Percentiles rank a stretch among this genome's conserved stretches.
These are phyloP conservation scores for Camelus dromedarius DNA, from an alignment of 2,113 vertebrate genomes.

Conservation along the genomic window DNA sequence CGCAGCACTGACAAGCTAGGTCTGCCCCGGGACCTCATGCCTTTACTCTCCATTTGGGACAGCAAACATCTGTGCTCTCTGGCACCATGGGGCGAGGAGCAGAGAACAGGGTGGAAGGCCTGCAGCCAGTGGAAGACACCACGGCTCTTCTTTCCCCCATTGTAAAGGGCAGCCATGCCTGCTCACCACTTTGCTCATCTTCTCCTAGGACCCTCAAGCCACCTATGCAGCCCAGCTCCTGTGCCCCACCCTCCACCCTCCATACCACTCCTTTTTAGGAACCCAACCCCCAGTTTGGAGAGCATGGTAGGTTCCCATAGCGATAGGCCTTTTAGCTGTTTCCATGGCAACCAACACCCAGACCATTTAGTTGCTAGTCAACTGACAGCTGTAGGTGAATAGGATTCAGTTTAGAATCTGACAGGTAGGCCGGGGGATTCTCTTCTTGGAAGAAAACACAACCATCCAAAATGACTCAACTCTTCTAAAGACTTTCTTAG, in stretches of 20 bases:
- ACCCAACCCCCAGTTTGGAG: conserved; percentile 87
- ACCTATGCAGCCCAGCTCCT: background rate
- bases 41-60: background rate
- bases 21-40: background rate
- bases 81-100: background rate
- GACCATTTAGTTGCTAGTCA: conserved; percentile 89
- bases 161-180: background rate
- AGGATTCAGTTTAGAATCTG: conserved; percentile 85
- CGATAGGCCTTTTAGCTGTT: conserved; percentile 89
- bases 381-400: conserved; percentile 91
- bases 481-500: conserved; percentile 35
- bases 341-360: conserved; percentile 89
- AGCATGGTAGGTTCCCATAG: conserved; percentile 90
- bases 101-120: background rate
- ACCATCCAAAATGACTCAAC: background rate
- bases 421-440: conserved; percentile 78
- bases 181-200: background rate
- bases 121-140: background rate
- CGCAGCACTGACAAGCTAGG: background rate
- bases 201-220: background rate
- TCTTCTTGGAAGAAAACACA: conserved; percentile 74
- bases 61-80: background rate
- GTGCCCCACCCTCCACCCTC: conserved; percentile 71
- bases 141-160: background rate
- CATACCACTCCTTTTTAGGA: conserved; percentile 80